A percentile compares a stretch with the other conserved stretches of the same genome.
Conservation (phyloP, 2,113 vertebrate species). For the Lucifuga dentata region DNA sequence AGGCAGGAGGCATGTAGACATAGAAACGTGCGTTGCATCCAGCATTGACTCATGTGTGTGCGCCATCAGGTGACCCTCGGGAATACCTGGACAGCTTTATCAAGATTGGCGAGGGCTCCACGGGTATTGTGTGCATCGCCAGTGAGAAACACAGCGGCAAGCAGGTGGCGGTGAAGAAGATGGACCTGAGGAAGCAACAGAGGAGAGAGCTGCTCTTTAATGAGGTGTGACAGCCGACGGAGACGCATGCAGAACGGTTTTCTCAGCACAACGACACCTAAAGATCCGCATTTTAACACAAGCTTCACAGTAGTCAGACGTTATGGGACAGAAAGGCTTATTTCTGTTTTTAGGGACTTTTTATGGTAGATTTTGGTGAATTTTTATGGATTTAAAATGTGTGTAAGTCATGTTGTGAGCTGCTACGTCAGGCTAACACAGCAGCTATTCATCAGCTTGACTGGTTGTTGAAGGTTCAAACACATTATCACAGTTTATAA, state of each 20-base stretch:
- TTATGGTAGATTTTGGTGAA: neutral
- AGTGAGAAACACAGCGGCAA: slow-evolving; percentile 97
- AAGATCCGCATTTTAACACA: neutral
- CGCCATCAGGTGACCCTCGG: slow-evolving; percentile 88
- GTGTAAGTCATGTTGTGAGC: no score
- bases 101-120: slow-evolving; percentile 98
- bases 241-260: slow-evolving; percentile 7
- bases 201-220: slow-evolving; percentile 97
- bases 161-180: slow-evolving; percentile 98
- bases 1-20: no score
- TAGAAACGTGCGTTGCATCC: no score
- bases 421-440: neutral
- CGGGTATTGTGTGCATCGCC: slow-evolving; percentile 97
- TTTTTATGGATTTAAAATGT: neutral
- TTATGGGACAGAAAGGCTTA: no score
- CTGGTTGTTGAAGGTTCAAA: slow-evolving; percentile 9
- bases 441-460: no score
- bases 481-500: no score
- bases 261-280: neutral
- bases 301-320: no score
- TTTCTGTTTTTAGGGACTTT: no score
- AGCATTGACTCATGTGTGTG: neutral
- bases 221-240: slow-evolving; percentile 84
- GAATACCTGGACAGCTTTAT: slow-evolving; percentile 98
- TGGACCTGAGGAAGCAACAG: slow-evolving; percentile 99